Base-by-base conservation (phyloP, 1,140 invertebrate genomes). In the Lutraria rhynchaena region DNA sequence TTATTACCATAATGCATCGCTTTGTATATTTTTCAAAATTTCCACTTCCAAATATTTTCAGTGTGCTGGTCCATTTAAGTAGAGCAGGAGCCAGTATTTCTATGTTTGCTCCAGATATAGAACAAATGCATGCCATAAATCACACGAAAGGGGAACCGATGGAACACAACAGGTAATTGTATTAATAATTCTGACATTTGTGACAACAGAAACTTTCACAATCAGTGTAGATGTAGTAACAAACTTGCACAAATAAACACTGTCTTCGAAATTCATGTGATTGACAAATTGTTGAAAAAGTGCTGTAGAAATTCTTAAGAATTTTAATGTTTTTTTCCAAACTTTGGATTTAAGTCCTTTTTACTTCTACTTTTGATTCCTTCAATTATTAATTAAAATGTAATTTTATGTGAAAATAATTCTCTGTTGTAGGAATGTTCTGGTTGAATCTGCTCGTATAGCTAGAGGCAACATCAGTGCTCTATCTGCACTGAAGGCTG, bases 391-490 rank as follows among this genome's bases (percentile, higher is more conserved):
- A n/a, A n/a, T n/a, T n/a, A n/a, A n/a, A n/a, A n/a, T n/a, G n/a
- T n/a, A n/a, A n/a, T n/a, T n/a, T n/a, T n/a, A n/a, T n/a, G n/a
- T n/a, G n/a, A n/a, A n/a, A n/a, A n/a, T n/a, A n/a, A n/a, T n/a
- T n/a, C 53, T 63, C 24, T 37, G 49, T 70, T 86, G n/a, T 29
- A 93, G 94, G 83, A 95, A 94, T 89, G 93, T 94, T 5, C 78
- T 95, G 7, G 89, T 92, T 9, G 95, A 95, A 86, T 93, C 93
- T n/a, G 94, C 94, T 1, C 87, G 95, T 82, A 93, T 95, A 81
- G 93, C 94, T 27, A 90, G 94, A 81, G 93, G 93, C 1, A 89
- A 91, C 7, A 91, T 95, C 55, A 86, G 92, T 71, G 90, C 93
- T 57, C 83, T 95, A 5, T 91, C 89, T 44, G 89, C 93, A 24